Percentiles rank a stretch among this genome's conserved stretches.
phyloP scores from a whole-genome alignment of 2,797 vertebrate genomes.

The Poeciliopsis turneri region DNA sequence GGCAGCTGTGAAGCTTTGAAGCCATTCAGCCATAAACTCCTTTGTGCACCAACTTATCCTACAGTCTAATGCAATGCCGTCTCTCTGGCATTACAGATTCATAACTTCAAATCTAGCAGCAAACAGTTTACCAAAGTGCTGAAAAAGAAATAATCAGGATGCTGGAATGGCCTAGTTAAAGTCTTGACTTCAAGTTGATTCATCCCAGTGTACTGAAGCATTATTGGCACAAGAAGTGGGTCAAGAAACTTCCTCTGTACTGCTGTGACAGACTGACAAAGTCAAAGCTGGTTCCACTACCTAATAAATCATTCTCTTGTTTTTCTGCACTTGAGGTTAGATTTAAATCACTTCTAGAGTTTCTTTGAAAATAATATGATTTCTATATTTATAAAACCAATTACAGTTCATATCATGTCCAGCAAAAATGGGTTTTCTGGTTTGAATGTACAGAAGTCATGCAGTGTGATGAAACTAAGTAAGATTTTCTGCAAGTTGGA shows the following conservation, averaged over 20 bases:
- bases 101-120: background rate
- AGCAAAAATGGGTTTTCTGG: constrained; percentile 5
- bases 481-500: constrained; percentile 43
- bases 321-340: background rate
- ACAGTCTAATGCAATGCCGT: background rate
- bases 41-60: background rate
- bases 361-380: background rate
- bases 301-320: background rate
- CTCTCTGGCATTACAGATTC: background rate
- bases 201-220: background rate
- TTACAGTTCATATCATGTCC: background rate
- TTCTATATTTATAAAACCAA: background rate
- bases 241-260: background rate
- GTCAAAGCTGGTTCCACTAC: background rate
- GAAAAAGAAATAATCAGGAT: background rate
- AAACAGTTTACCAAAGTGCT: background rate
- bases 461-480: constrained; percentile 25
- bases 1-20: background rate
- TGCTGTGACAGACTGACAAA: background rate
- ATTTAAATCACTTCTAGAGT: background rate
- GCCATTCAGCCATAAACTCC: background rate
- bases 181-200: background rate
- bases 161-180: background rate
- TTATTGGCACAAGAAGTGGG: background rate
- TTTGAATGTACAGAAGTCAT: background rate